A percentile compares a stretch with the other conserved stretches of the same genome.
Evolutionary conservation across 2,113 vertebrate species (phyloP).

Genomic region (Thunnus thynnus): DNA sequence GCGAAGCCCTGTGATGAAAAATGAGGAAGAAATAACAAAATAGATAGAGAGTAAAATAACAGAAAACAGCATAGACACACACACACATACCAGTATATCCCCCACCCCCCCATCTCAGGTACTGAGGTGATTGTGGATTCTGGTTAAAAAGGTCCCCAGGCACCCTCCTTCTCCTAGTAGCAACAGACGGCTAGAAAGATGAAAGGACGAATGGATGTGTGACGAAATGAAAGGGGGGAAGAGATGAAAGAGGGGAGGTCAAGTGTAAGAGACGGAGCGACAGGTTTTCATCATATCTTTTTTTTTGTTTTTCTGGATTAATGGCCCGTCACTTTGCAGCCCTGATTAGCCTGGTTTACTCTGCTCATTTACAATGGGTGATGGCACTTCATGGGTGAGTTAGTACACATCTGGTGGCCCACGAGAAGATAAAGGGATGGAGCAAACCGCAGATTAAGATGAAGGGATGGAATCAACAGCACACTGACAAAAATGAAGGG

Average conservation of each 20-base stretch:
- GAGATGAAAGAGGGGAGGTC: conserved; percentile 62
- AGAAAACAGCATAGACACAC: conserved; percentile 36
- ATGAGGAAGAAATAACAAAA: conserved; percentile 48
- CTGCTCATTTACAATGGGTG: conserved; percentile 38
- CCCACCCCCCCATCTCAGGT: background rate
- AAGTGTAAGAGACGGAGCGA: conserved; percentile 42
- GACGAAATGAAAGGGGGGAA: conserved; percentile 39
- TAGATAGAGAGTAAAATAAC: conserved; percentile 38
- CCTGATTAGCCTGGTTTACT: conserved; percentile 45
- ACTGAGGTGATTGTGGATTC: conserved; percentile 47
- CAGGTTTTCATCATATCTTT: conserved; percentile 47
- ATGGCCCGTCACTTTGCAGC: conserved; percentile 36
- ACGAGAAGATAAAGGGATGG: background rate
- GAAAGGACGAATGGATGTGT: conserved; percentile 49
- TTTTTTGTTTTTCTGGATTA: conserved; percentile 28
- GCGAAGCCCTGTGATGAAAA: conserved; percentile 49
- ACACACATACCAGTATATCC: background rate
- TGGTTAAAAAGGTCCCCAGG: conserved; percentile 47
- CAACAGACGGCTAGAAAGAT: conserved; percentile 54
- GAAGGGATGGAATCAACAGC: conserved; percentile 3
- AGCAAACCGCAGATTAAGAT: background rate
- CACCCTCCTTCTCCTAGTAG: conserved; percentile 29
- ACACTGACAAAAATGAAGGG: conserved; percentile 18
- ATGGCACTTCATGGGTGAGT: conserved; percentile 40
- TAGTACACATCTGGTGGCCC: conserved; percentile 46